Evolutionary conservation across 2,113 vertebrate species (phyloP), one percentile per base, ranked within the genome.

Genomic region (Sceloporus tristichus): DNA sequence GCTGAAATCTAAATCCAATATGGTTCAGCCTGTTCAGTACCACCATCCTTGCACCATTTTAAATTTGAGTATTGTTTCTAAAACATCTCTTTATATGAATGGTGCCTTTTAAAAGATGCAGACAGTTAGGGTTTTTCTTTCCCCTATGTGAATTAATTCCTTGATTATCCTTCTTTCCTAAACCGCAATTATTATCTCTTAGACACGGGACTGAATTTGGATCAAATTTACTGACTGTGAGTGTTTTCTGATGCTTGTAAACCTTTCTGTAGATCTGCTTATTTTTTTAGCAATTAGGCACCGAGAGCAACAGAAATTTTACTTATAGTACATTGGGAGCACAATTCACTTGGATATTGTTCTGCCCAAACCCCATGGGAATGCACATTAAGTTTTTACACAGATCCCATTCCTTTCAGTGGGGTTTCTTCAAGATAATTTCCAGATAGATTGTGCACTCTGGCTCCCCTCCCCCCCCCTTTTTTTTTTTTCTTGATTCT

Each of bases 251-350:
- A 97, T 97, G 95, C 95, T 96, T 97, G 95, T 92, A 95, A 97
- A 95, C 87, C 85, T 96, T 97, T 97, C 97, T 97, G 97, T 97
- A 97, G 96, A 97, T 97, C 96, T 98, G 97, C 98, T 98, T 98
- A 98, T 96, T 96, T 97, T 97, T 98, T 97, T 98, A 98, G 97
- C 97, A 93, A 96, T 96, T 97, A 97, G 97, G 97, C 97, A 97
- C 97, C 96, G 96, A 98, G 95, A 97, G 96, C 97, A 97, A 96
- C 97, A 97, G 96, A 98, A 97, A 97, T 97, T 96, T 97, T 97
- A 97, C 97, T 98, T 97, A 96, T 97, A 97, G 96, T 96, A 95
- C 93, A 94, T 92, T 95, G 95, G 94, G 93, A 66, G 48, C 62
- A 66, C 48, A 84, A 8, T 56, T 40, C 56, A 54, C 48, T 40